phyloP scores from a whole-genome alignment of 2,888 invertebrate genomes.

The Serripes groenlandicus region DNA sequence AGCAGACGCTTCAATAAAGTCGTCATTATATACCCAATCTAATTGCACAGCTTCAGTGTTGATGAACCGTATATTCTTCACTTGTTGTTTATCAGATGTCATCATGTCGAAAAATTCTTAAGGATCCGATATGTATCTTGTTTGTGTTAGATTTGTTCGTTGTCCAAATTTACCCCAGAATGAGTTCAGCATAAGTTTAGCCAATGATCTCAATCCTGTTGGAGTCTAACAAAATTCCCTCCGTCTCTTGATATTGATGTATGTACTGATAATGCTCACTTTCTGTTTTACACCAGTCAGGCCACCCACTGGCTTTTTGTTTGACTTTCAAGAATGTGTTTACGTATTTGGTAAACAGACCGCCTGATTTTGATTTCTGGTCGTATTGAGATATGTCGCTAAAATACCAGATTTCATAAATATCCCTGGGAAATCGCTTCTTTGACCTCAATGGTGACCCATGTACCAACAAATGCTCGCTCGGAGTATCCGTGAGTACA shows the following conservation, averaged over 20 bases:
- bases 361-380: not conserved
- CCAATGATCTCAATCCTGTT: constrained; percentile 43
- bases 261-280: constrained; percentile 5
- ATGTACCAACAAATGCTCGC: not conserved
- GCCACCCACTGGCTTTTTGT: constrained; percentile 5
- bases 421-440: not conserved
- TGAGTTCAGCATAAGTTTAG: constrained; percentile 52
- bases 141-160: constrained; percentile 37
- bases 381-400: not conserved
- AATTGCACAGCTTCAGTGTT: constrained; percentile 37
- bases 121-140: constrained; percentile 16
- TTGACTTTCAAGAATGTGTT: constrained; percentile 56
- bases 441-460: not conserved
- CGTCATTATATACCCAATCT: constrained; percentile 9
- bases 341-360: constrained; percentile 63
- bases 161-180: constrained; percentile 63
- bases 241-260: constrained; percentile 40
- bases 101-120: constrained; percentile 34
- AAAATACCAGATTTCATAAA: constrained; percentile 4
- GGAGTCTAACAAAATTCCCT: constrained; percentile 41
- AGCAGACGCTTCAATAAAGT: constrained; percentile 23
- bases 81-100: constrained; percentile 42
- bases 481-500: not conserved
- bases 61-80: constrained; percentile 31
- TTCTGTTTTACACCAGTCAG: constrained; percentile 7